These are phyloP conservation scores for Cebus imitator DNA, from an alignment of 2,113 vertebrate species.

Conservation along the genomic window DNA sequence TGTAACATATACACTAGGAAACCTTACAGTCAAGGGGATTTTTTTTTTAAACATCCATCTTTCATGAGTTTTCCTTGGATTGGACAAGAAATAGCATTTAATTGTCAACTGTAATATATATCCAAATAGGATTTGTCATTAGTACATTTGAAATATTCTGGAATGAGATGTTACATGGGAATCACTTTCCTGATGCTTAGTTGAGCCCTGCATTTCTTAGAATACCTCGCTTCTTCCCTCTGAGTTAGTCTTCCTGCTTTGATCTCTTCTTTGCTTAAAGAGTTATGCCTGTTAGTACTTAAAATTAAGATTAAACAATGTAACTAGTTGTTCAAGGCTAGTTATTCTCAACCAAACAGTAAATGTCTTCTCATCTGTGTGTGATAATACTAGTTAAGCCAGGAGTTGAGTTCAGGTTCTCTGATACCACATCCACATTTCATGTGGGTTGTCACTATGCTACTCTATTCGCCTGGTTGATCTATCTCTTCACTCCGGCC, in stretches of 20 bases:
- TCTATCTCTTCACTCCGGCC: neutral
- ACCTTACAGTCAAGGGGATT: neutral
- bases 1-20: neutral
- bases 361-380: neutral
- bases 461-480: neutral
- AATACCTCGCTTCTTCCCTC: neutral
- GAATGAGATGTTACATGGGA: neutral
- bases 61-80: neutral
- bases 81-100: neutral
- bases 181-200: neutral
- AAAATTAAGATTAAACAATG: neutral
- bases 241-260: neutral
- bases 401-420: neutral
- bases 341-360: neutral
- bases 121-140: neutral
- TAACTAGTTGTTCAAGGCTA: neutral
- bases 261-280: neutral
- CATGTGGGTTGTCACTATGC: neutral
- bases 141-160: neutral
- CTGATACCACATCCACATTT: neutral
- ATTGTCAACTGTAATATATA: neutral
- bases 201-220: neutral
- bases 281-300: neutral
- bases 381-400: neutral
- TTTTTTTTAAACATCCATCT: neutral